These are phyloP conservation scores for Darevskia mixta DNA, from an alignment of 2,797 vertebrate species.

Conservation along the genomic window DNA sequence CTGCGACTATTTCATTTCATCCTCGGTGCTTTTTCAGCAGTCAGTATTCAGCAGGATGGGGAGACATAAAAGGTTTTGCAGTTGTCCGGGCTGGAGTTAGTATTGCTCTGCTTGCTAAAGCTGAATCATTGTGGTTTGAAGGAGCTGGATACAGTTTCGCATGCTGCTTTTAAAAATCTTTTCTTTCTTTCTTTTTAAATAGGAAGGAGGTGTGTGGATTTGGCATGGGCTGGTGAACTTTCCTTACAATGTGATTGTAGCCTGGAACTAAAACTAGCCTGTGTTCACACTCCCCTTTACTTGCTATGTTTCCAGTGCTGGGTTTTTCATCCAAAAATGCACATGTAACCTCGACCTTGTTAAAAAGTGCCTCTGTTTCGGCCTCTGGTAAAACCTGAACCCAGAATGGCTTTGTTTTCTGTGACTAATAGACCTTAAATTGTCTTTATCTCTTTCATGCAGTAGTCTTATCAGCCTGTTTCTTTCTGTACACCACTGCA, in stretches of 20 bases:
- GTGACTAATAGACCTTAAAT: too few species aligned
- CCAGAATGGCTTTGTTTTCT: too few species aligned
- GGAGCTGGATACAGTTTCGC: too few species aligned
- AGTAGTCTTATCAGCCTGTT: too few species aligned
- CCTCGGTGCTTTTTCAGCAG: neutral
- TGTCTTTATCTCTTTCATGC: too few species aligned
- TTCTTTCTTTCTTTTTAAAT: neutral
- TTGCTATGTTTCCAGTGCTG: too few species aligned
- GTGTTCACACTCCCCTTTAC: neutral
- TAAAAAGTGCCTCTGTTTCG: too few species aligned
- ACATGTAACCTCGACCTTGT: too few species aligned
- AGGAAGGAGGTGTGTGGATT: neutral
- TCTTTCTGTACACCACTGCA: too few species aligned
- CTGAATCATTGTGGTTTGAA: neutral
- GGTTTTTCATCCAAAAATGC: neutral
- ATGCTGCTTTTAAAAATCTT: neutral
- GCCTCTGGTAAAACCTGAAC: too few species aligned
- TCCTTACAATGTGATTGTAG: neutral
- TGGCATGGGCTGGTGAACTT: too few species aligned
- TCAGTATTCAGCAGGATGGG: slow-evolving; percentile 1
- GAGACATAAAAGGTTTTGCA: neutral
- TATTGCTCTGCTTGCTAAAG: neutral
- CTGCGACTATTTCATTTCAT: slow-evolving; percentile 11
- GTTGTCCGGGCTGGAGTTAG: neutral
- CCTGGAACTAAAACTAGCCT: too few species aligned